Base-by-base conservation (phyloP, 2,797 vertebrate genomes). In the Urocyon cinereoargenteus region DNA sequence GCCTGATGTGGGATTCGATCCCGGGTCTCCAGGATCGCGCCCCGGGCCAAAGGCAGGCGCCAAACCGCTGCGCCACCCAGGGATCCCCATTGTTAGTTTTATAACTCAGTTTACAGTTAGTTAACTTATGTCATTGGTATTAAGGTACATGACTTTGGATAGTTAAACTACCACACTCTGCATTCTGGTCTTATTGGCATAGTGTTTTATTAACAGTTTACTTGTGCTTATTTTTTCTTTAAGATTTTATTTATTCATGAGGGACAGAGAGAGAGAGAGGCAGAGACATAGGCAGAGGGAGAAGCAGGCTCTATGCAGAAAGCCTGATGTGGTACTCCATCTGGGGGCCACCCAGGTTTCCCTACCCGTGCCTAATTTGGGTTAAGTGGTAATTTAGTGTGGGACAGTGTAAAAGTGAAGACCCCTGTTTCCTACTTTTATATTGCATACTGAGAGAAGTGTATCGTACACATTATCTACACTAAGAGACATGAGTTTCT, bases 61-160 rank as follows among this genome's bases (percentile, higher is more conserved):
- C n/a, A n/a, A n/a, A n/a, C n/a, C n/a, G n/a, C n/a, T n/a, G n/a
- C n/a, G n/a, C n/a, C n/a, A n/a, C n/a, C n/a, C n/a, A n/a, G n/a
- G n/a, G n/a, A n/a, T n/a, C n/a, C n/a, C n/a, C n/a, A n/a, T n/a
- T n/a, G n/a, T 87, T 40, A 66, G 13, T 86, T 92, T 92, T 94
- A 85, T 84, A 83, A 73, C 31, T 88, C 51, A 77, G 45, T 91
- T 94, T 94, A 79, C 59, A 62, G 26, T 95, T 84, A 91, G 61
- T 68, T 78, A 51, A 88, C 12, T 79, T 34, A 81, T 36, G 22
- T 94, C 24, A 2, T 59, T 89, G 64, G 21, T 31, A 6, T 96
- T 92, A 85, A 62, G 28, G 36, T 68, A 34, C 68, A 26, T 86
- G 21, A 93, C 77, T 66, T n/a, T 96, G 72, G 24, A 36, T 84